Base-by-base conservation (phyloP, 2,797 vertebrate genomes). In the Helostoma temminkii region DNA sequence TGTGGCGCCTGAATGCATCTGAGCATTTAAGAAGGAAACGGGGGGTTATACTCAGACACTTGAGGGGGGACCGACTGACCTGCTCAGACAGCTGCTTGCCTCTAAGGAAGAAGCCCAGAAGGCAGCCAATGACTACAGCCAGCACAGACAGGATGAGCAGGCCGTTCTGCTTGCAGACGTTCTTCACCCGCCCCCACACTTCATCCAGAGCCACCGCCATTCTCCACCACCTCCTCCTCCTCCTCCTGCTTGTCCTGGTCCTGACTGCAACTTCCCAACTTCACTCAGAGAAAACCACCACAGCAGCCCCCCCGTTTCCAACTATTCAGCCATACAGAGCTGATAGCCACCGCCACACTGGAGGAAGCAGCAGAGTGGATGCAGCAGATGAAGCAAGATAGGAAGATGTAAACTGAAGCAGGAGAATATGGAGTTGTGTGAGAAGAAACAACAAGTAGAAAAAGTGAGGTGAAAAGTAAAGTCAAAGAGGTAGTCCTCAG, bases 81-180 rank as follows among this genome's bases (percentile, higher is more conserved):
- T 99, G 97, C 85, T 95, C 95, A 0, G 97, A 97, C 75, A 99
- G 97, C 55, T 91, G 94, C 71, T 94, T 96, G 0, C 97, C 97
- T 81, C 97, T 94, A 77, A 99, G 95, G 88, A 98, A 97, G 93
- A 99, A 99, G 68, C 98, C 98, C 1, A 99, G 94, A 71, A 98
- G 95, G 82, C 98, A 99, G 80, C 98, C 97, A 22, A 98, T 94
- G 58, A 97, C 96, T 91, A 99, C 97, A 0, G 98, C 97, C 57
- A 99, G 58, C 79, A 99, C 98, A 0, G 97, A 99, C 70, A 99
- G 92, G 91, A 99, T 96, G 82, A 99, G 97, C 80, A 99, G 93
- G 39, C 97, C 97, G 0, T 99, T 99, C 88, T 95, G 96, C 90
- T 94, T 94, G 91, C 96, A 98, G 77, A 98, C 95, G 18, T 96